phyloP scores from a whole-genome alignment of 2,888 invertebrate genomes.

The Hypercompe scribonia region DNA sequence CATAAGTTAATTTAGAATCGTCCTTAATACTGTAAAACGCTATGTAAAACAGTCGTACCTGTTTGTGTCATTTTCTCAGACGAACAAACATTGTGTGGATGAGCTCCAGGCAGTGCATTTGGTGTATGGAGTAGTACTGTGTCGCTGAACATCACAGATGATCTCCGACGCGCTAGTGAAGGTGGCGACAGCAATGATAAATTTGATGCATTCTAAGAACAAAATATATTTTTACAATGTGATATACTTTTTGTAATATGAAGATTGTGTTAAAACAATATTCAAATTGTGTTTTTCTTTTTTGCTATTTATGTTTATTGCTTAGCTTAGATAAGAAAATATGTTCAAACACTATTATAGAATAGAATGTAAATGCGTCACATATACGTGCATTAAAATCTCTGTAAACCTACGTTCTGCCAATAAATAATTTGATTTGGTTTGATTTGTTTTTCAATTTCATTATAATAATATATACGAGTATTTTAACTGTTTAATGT shows the following conservation, averaged over 20 bases:
- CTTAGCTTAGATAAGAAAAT: no score
- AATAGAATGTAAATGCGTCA: no score
- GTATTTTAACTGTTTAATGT: no score
- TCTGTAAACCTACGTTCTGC: no score
- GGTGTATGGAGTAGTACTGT: constrained; percentile 90
- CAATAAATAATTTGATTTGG: no score
- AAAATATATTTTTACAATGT: not conserved
- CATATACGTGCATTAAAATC: no score
- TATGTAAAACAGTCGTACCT: constrained; percentile 70
- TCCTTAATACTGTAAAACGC: not conserved
- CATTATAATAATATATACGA: no score
- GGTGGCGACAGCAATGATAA: constrained; percentile 91
- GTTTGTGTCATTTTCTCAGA: constrained; percentile 97
- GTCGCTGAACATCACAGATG: constrained; percentile 96
- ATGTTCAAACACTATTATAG: no score
- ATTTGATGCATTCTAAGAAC: constrained; percentile 88
- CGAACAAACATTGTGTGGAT: constrained; percentile 89
- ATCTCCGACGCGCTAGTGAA: constrained; percentile 90
- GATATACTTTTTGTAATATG: not conserved
- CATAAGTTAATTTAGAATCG: not conserved
- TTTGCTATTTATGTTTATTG: no score
- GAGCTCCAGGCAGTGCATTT: constrained; percentile 68
- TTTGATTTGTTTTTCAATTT: no score
- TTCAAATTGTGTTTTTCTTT: not conserved
- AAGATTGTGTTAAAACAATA: not conserved